phyloP scores from a whole-genome alignment of 2,113 vertebrate species.

The Crotophaga sulcirostris region DNA sequence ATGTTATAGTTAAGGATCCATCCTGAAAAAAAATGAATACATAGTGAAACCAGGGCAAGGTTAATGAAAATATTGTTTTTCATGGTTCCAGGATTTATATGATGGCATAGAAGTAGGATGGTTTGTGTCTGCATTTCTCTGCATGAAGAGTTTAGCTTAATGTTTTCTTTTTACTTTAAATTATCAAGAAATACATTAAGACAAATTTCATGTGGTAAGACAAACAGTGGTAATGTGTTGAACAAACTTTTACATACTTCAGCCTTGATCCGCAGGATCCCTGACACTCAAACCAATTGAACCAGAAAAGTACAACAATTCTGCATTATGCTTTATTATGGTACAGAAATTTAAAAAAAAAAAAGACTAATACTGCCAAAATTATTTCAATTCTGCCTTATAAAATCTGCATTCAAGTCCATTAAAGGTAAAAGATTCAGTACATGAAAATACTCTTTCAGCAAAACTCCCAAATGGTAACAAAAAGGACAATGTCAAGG shows the following conservation, averaged over 20 bases:
- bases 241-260: slow-evolving; percentile 4
- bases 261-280: background rate
- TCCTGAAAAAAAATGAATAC: background rate
- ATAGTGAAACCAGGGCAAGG: background rate
- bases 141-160: background rate
- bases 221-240: background rate
- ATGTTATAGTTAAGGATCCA: background rate
- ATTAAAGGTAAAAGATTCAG: background rate
- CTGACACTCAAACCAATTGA: background rate
- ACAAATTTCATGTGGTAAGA: background rate
- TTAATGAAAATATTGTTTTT: background rate
- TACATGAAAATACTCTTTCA: background rate
- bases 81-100: background rate
- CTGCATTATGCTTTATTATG: background rate
- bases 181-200: background rate
- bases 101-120: background rate
- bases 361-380: background rate
- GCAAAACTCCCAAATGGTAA: background rate
- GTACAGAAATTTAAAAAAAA: background rate
- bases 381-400: background rate
- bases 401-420: background rate
- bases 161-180: background rate
- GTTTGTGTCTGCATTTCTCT: background rate
- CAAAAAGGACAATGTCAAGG: background rate
- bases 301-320: background rate